These are phyloP conservation scores for Antedon mediterranea DNA, from an alignment of 53 echinoderm and acorn worm genomes.

Conservation along the genomic window DNA sequence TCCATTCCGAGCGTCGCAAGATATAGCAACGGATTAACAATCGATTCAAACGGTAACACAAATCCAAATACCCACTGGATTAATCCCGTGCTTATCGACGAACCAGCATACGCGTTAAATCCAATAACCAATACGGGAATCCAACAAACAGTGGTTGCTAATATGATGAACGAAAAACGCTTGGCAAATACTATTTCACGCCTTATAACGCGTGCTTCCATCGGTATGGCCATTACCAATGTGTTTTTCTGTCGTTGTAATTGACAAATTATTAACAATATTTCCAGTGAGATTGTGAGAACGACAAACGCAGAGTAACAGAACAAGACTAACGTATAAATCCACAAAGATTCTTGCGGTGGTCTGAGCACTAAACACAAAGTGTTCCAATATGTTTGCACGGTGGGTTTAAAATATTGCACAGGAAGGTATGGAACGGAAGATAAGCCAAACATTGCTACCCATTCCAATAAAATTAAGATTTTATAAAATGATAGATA, in stretches of 20 bases:
- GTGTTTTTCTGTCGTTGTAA: constrained; percentile 54
- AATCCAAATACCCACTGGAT: constrained; percentile 87
- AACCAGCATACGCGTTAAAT: constrained; percentile 39
- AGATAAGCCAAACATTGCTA: constrained; percentile 27
- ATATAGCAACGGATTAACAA: constrained; percentile 50
- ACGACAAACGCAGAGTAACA: constrained; percentile 43
- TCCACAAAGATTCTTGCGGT: constrained; percentile 33
- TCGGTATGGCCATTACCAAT: constrained; percentile 47
- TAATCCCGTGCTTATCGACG: constrained; percentile 28
- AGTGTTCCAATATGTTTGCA: constrained; percentile 21
- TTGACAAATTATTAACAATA: constrained; percentile 47
- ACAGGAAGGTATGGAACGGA: constrained; percentile 63
- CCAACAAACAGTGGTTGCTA: constrained; percentile 51
- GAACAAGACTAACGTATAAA: constrained; percentile 44
- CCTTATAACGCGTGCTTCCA: constrained; percentile 72
- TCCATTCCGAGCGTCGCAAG: constrained; percentile 2
- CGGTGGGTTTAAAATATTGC: constrained; percentile 29
- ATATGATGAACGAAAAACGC: constrained; percentile 52
- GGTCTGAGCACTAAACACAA: constrained; percentile 65
- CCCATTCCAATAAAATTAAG: constrained; percentile 34
- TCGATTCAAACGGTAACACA: constrained; percentile 56
- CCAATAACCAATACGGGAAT: constrained; percentile 53
- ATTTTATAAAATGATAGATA: constrained; percentile 43
- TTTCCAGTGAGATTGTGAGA: neutral
- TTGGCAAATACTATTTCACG: constrained; percentile 67